Conservation (phyloP, 2,113 vertebrate species). For the Heliornis fulica region DNA sequence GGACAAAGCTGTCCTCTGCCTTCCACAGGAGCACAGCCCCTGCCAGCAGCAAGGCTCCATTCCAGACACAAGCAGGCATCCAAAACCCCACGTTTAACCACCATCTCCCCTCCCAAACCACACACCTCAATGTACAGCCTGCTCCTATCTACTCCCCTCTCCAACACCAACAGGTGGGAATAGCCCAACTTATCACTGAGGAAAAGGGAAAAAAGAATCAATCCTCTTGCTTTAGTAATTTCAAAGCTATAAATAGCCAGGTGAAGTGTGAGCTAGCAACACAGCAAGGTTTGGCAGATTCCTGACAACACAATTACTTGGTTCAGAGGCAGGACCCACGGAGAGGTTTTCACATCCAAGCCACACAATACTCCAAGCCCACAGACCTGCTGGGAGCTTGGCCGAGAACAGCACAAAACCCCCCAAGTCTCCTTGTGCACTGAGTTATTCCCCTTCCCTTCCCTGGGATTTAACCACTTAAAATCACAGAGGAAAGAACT, state of each 20-base stretch:
- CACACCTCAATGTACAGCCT: neutral
- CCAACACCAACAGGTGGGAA: neutral
- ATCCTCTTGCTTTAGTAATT: neutral
- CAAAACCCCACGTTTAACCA: neutral
- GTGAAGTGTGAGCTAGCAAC: neutral
- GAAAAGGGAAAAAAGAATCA: neutral
- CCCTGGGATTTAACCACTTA: neutral
- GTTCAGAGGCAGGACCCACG: neutral
- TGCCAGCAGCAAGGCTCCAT: neutral
- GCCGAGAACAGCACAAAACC: neutral
- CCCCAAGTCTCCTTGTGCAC: neutral
- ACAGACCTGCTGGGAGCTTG: neutral
- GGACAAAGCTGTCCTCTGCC: conserved; percentile 8
- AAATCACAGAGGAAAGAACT: neutral
- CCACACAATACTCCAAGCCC: neutral
- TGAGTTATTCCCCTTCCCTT: neutral
- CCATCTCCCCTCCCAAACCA: neutral
- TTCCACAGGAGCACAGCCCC: neutral
- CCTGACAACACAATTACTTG: neutral
- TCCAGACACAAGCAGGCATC: neutral
- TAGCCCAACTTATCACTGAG: neutral
- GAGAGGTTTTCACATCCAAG: neutral
- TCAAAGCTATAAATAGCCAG: neutral
- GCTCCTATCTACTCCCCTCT: neutral
- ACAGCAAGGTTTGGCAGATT: neutral